Conservation (phyloP, 2,113 vertebrate species). For the Noturus placidus region DNA sequence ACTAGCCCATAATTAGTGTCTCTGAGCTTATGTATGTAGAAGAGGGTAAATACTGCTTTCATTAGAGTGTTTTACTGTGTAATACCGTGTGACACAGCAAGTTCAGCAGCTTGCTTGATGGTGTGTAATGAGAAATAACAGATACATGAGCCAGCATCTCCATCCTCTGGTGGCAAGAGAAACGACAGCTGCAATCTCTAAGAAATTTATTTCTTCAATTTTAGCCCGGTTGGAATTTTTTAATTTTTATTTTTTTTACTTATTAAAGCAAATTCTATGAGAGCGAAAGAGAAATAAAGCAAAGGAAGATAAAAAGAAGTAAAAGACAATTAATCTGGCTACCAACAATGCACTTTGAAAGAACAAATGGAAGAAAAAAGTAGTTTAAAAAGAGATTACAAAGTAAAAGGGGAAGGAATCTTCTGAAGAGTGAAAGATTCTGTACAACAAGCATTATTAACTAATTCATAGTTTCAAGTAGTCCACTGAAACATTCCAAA, state of each 20-base stretch:
- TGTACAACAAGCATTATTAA: neutral
- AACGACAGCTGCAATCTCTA: neutral
- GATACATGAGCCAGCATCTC: slow-evolving; percentile 2
- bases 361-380: neutral
- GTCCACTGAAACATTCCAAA: neutral
- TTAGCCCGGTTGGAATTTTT: neutral
- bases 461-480: neutral
- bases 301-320: neutral
- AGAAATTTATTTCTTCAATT: neutral
- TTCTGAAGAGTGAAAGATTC: neutral
- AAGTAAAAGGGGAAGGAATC: neutral
- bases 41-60: neutral
- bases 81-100: neutral
- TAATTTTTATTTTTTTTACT: neutral
- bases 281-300: neutral
- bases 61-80: too few species aligned
- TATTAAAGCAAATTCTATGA: neutral
- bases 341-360: neutral
- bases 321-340: neutral
- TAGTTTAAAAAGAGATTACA: neutral
- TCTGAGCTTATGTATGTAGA: neutral
- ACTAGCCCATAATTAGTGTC: neutral
- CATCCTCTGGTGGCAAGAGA: slow-evolving; percentile 17
- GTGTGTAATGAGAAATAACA: neutral
- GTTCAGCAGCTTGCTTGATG: neutral